Evolutionary conservation across 2,797 vertebrate genomes (phyloP).

Genomic region (Aselliscus stoliczkanus): DNA sequence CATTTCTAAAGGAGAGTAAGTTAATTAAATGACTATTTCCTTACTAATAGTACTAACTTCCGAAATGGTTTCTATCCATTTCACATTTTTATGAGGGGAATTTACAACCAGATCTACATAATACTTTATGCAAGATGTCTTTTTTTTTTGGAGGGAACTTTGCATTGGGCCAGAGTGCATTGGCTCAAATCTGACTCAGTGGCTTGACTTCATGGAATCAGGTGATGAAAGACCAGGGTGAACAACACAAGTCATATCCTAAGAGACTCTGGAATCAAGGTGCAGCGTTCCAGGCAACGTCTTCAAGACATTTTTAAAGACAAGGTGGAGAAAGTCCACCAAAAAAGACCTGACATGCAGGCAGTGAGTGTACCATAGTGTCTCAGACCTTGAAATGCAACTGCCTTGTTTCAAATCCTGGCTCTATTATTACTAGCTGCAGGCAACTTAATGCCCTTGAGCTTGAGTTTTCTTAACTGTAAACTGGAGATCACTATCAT

Average conservation of each 20-base stretch:
- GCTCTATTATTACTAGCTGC: not conserved
- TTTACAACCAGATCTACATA: conserved; percentile 34
- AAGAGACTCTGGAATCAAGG: not conserved
- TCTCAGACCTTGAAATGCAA: not conserved
- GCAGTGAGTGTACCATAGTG: not conserved
- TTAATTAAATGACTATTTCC: conserved; percentile 75
- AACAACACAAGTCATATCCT: not conserved
- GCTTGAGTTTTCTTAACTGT: not conserved
- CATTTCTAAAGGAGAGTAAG: conserved; percentile 73
- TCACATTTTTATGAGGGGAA: conserved; percentile 40
- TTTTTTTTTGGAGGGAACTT: not conserved
- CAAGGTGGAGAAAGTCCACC: not conserved
- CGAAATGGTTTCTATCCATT: conserved; percentile 73
- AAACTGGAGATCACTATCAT: not conserved
- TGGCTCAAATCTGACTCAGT: not conserved
- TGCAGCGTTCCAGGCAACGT: not conserved
- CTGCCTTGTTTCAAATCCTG: not conserved
- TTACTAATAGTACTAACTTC: conserved; percentile 75
- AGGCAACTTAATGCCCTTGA: not conserved
- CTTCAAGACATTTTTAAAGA: not conserved
- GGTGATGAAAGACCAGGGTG: not conserved
- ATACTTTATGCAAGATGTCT: not conserved
- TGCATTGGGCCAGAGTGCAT: not conserved
- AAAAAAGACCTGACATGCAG: not conserved
- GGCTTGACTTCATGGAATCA: not conserved